Percentiles rank a stretch among this genome's conserved stretches.
Evolutionary conservation across 1,140 invertebrate species (phyloP).

Genomic region (Augochlora pura): DNA sequence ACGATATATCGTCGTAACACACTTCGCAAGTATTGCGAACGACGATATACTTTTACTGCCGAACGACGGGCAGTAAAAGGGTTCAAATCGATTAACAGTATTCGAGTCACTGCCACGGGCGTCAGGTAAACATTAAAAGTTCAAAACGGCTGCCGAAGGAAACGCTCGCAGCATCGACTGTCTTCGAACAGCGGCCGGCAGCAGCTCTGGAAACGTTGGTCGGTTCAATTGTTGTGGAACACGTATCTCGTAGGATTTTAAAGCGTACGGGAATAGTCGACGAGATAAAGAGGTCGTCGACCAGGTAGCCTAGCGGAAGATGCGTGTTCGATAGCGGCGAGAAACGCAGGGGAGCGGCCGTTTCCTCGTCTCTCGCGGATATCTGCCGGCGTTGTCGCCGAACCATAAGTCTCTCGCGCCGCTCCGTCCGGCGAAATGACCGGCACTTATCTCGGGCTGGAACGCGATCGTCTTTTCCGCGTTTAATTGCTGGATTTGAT

Average conservation of each 20-base stretch:
- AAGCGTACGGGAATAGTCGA: constrained; percentile 31
- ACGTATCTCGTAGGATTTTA: constrained; percentile 39
- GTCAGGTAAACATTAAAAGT: no score
- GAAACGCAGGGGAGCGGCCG: constrained; percentile 53
- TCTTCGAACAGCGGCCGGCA: no score
- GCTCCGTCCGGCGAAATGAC: constrained; percentile 27
- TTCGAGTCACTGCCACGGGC: no score
- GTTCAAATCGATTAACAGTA: no score
- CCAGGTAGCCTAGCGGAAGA: constrained; percentile 66
- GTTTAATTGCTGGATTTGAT: constrained; percentile 43
- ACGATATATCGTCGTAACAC: no score
- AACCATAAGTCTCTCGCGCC: constrained; percentile 35
- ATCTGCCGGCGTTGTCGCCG: constrained; percentile 1
- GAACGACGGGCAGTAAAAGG: no score
- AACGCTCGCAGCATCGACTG: no score
- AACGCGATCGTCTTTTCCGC: constrained; percentile 11
- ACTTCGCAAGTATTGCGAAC: no score
- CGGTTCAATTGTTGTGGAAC: constrained; percentile 32
- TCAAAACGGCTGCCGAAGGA: no score
- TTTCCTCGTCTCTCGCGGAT: constrained; percentile 7
- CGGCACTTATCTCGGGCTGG: constrained; percentile 16
- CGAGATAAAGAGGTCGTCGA: constrained; percentile 72
- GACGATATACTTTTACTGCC: no score
- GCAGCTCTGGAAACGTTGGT: no score
- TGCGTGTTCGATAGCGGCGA: constrained; percentile 66